Evolutionary conservation across 2,113 vertebrate species (phyloP).

Genomic region (Benitochromis conjunctus): DNA sequence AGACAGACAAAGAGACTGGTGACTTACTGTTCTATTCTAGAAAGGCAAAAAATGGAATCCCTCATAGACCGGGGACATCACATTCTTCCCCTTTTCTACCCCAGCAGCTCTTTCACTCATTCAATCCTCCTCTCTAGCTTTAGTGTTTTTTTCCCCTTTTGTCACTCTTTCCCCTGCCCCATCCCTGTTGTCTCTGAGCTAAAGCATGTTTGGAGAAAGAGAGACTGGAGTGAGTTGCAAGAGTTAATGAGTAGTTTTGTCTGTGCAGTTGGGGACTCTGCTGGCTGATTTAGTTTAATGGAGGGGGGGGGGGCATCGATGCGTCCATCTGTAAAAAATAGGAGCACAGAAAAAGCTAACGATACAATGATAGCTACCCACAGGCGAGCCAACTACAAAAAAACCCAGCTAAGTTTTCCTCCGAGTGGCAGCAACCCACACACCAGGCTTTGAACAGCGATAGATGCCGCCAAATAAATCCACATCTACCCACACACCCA

Average conservation of each 20-base stretch:
- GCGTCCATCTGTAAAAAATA: constrained; percentile 4
- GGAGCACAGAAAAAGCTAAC: constrained; percentile 26
- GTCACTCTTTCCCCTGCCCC: constrained; percentile 32
- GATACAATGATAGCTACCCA: constrained; percentile 42
- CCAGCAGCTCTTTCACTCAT: constrained; percentile 60
- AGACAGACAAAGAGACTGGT: constrained; percentile 67
- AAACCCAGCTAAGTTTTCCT: constrained; percentile 26
- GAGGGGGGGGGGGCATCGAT: background rate
- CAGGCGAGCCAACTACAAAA: background rate
- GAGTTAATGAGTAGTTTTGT: constrained; percentile 64
- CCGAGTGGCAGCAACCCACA: constrained; percentile 43
- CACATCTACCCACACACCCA: constrained; percentile 45
- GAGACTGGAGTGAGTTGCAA: constrained; percentile 8
- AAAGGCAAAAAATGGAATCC: constrained; percentile 65
- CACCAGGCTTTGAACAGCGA: constrained; percentile 20
- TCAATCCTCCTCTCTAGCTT: constrained; percentile 56
- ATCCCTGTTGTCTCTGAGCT: constrained; percentile 52
- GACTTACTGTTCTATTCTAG: constrained; percentile 73
- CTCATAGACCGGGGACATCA: constrained; percentile 59
- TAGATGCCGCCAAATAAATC: constrained; percentile 30
- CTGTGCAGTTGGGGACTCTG: constrained; percentile 28
- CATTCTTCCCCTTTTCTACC: constrained; percentile 59
- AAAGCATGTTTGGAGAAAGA: constrained; percentile 30
- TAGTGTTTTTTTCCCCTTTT: constrained; percentile 45
- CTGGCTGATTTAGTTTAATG: constrained; percentile 28